A percentile compares a stretch with the other conserved stretches of the same genome.
phyloP scores from a whole-genome alignment of 1,140 invertebrate species.

The Musca domestica region DNA sequence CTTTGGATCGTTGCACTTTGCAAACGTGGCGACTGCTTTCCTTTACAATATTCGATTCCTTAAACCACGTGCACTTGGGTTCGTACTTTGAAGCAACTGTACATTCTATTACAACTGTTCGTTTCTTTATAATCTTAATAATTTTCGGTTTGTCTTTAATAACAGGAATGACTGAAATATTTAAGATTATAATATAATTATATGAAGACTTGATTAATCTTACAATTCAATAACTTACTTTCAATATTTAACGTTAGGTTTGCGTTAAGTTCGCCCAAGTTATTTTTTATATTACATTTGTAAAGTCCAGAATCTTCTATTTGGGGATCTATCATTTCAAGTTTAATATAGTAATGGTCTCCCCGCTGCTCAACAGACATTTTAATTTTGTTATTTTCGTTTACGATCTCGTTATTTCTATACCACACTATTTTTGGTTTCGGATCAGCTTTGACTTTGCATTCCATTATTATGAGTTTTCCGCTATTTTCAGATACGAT shows the following conservation, averaged over 20 bases:
- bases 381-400: conserved; percentile 77
- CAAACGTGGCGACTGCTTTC: conserved; percentile 60
- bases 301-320: conserved; percentile 95
- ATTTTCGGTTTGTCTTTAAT: conserved; percentile 90
- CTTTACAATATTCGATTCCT: conserved; percentile 74
- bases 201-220: not conserved
- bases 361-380: conserved; percentile 72
- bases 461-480: conserved; percentile 97
- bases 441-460: conserved; percentile 89
- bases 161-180: conserved; percentile 81
- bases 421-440: conserved; percentile 94
- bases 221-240: conserved; percentile 79
- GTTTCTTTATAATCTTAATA: conserved; percentile 84
- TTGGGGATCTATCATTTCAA: conserved; percentile 89
- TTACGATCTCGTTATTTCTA: conserved; percentile 74
- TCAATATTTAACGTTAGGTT: conserved; percentile 97
- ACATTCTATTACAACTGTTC: conserved; percentile 87
- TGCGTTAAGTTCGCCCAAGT: conserved; percentile 91
- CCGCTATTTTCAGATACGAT: conserved; percentile 84
- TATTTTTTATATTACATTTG: conserved; percentile 97
- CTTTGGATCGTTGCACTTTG: conserved; percentile 44
- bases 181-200: conserved; percentile 6
- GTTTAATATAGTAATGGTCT: conserved; percentile 81
- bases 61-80: conserved; percentile 87
- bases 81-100: conserved; percentile 83